phyloP scores from a whole-genome alignment of 1,140 invertebrate species.

The Drosophila pectinifera region DNA sequence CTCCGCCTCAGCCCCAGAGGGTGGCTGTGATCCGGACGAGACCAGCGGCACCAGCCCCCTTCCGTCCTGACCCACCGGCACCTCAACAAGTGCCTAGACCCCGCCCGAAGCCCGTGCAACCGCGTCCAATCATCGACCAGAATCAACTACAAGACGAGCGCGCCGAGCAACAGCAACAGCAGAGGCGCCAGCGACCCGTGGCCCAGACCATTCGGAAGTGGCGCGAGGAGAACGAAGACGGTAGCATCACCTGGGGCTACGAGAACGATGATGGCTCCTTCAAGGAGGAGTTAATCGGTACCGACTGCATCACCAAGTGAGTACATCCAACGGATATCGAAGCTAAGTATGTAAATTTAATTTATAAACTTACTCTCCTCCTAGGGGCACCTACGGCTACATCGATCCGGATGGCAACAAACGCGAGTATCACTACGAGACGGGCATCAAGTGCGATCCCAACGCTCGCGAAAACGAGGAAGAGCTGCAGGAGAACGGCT shows the following conservation, averaged over 20 bases:
- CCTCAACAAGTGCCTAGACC: slow-evolving; percentile 53
- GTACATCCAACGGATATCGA: background rate
- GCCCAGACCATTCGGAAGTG: slow-evolving; percentile 91
- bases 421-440: slow-evolving; percentile 90
- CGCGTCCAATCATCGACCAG: slow-evolving; percentile 74
- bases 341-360: too few species aligned
- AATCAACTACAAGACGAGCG: slow-evolving; percentile 74
- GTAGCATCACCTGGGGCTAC: slow-evolving; percentile 94
- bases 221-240: slow-evolving; percentile 92
- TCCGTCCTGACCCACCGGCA: slow-evolving; percentile 60
- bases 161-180: slow-evolving; percentile 47
- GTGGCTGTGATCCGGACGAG: slow-evolving; percentile 60
- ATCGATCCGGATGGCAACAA: slow-evolving; percentile 92
- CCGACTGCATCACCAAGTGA: slow-evolving; percentile 90
- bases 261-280: slow-evolving; percentile 90
- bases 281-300: slow-evolving; percentile 93
- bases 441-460: slow-evolving; percentile 89
- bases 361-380: too few species aligned
- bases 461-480: slow-evolving; percentile 87
- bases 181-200: slow-evolving; percentile 86
- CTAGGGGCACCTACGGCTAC: slow-evolving; percentile 92
- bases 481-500: slow-evolving; percentile 89
- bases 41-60: slow-evolving; percentile 35
- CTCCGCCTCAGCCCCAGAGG: slow-evolving; percentile 52
- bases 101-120: slow-evolving; percentile 71